These are phyloP conservation scores for Numida meleagris DNA, from an alignment of 2,113 vertebrate species.

Conservation along the genomic window DNA sequence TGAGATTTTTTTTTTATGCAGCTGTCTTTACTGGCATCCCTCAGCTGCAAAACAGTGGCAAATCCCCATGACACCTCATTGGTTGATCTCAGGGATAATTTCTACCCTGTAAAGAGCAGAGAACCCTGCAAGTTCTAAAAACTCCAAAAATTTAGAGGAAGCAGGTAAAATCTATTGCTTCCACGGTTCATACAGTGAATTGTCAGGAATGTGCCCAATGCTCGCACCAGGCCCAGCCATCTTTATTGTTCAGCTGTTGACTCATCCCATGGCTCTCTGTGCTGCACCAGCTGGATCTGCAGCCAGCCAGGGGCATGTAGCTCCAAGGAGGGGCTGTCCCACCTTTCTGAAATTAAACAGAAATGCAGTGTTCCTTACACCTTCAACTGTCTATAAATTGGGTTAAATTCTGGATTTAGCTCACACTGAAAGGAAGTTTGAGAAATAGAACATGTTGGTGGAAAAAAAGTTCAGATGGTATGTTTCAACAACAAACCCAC, in stretches of 20 bases:
- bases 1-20: background rate
- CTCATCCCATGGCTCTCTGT: background rate
- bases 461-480: background rate
- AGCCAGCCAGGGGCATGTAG: background rate
- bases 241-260: background rate
- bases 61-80: background rate
- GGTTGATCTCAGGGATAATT: background rate
- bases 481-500: background rate
- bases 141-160: background rate
- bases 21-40: background rate
- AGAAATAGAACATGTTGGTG: background rate
- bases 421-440: background rate
- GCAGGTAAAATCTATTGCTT: background rate
- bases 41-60: background rate
- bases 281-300: background rate
- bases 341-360: background rate
- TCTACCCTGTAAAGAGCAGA: background rate
- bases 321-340: background rate
- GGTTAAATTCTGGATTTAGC: background rate
- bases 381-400: background rate
- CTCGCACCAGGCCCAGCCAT: no score
- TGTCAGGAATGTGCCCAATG: background rate
- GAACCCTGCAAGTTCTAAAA: background rate
- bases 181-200: background rate
- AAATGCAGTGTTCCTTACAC: background rate